Percentiles rank a stretch among this genome's conserved stretches.
phyloP scores from a whole-genome alignment of 2,113 vertebrate genomes.

The Psammodynastes pulverulentus region DNA sequence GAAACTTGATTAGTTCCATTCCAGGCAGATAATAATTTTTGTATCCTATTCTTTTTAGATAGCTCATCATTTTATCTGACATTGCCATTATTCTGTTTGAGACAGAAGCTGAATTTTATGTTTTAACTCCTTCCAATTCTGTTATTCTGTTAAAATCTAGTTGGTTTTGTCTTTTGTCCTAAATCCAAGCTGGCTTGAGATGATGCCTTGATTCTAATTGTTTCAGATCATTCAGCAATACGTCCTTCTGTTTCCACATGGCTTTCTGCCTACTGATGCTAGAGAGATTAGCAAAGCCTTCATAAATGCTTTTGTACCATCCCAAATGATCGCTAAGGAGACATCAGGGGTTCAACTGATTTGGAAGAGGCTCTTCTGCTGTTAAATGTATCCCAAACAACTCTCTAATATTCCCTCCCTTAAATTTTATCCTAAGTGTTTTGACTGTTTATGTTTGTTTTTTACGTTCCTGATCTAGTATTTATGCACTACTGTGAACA shows the following conservation, averaged over 20 bases:
- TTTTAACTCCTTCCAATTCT: not conserved
- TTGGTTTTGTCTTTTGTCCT: not conserved
- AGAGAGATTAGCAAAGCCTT: not conserved
- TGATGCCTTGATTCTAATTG: not conserved
- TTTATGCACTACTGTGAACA: not conserved
- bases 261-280: not conserved
- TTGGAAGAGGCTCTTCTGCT: not conserved
- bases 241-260: not conserved
- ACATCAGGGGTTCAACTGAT: not conserved
- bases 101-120: not conserved
- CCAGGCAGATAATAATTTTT: not conserved
- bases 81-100: not conserved
- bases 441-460: not conserved
- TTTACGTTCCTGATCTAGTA: not conserved
- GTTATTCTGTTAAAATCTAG: not conserved
- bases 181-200: not conserved
- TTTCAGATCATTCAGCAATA: not conserved
- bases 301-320: not conserved
- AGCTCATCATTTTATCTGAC: not conserved
- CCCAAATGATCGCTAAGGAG: not conserved
- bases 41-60: not conserved
- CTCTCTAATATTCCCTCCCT: not conserved
- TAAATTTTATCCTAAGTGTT: not conserved
- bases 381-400: not conserved
- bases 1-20: not conserved